A percentile compares a stretch with the other conserved stretches of the same genome.
Evolutionary conservation across 2,797 vertebrate genomes (phyloP).

Genomic region (Anableps anableps): DNA sequence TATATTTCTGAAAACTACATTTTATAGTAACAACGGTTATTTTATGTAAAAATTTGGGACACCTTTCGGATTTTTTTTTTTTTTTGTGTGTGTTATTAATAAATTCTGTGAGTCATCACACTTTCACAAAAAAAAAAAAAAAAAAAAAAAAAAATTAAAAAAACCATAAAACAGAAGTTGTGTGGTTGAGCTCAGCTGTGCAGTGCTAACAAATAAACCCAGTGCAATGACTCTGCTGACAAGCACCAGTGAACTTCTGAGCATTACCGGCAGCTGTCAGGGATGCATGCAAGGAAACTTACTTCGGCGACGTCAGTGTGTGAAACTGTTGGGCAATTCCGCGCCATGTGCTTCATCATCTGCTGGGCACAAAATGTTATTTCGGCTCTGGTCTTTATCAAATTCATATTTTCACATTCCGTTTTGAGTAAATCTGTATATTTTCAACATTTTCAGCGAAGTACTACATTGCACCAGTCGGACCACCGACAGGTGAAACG

Average conservation of each 20-base stretch:
- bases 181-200: rapidly evolving
- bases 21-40: background rate
- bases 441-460: too few relatives aligned
- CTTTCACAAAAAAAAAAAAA: background rate
- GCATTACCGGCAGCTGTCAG: background rate
- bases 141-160: background rate
- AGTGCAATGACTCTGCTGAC: constrained; percentile 9
- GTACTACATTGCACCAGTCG: too few relatives aligned
- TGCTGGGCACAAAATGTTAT: constrained; percentile 13
- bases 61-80: background rate
- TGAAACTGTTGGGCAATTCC: constrained; percentile 42
- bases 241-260: constrained; percentile 5
- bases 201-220: background rate
- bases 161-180: background rate
- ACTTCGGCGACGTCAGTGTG: constrained; percentile 28
- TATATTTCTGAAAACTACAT: background rate
- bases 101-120: background rate
- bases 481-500: too few relatives aligned
- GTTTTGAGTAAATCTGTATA: too few relatives aligned
- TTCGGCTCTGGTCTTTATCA: background rate
- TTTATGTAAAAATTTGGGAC: background rate
- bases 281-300: constrained; percentile 10
- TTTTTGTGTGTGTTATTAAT: background rate
- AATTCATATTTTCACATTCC: too few relatives aligned
- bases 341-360: constrained; percentile 23